Evolutionary conservation across 2,888 invertebrate species (phyloP).

Genomic region (Drosophila macrospina): DNA sequence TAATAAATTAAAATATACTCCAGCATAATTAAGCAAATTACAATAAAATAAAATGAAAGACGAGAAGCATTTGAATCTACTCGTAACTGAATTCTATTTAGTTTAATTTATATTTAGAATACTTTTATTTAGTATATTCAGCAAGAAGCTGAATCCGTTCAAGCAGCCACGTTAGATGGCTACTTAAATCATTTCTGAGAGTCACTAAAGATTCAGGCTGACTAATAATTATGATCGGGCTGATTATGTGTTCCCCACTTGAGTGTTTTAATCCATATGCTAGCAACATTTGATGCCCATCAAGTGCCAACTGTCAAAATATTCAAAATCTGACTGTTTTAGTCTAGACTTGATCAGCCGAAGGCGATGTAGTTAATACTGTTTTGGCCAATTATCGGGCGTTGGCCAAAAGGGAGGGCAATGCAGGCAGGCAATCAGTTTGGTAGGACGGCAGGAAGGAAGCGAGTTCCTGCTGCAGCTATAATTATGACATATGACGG

Average conservation of each 20-base stretch:
- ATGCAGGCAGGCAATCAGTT: not conserved
- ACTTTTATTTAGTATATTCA: no score
- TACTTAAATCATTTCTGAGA: no score
- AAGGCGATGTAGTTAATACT: slow-evolving; percentile 55
- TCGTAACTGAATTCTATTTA: no score
- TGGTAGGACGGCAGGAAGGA: slow-evolving; percentile 21
- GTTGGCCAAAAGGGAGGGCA: not conserved
- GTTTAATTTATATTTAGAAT: no score
- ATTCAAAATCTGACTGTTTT: slow-evolving; percentile 53
- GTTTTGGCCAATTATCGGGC: slow-evolving; percentile 62
- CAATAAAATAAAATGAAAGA: no score
- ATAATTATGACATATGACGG: slow-evolving; percentile 78
- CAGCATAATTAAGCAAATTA: no score
- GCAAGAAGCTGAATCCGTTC: no score
- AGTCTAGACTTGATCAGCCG: slow-evolving; percentile 70
- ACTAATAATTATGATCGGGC: no score
- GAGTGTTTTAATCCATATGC: slow-evolving; percentile 3
- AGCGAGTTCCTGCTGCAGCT: slow-evolving; percentile 40
- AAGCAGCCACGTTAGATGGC: no score
- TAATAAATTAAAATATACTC: no score
- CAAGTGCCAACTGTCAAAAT: slow-evolving; percentile 73
- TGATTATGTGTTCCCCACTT: slow-evolving; percentile 4
- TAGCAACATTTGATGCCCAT: slow-evolving; percentile 27
- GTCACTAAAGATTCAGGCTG: no score
- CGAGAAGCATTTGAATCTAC: no score